A percentile compares a stretch with the other conserved stretches of the same genome.
Evolutionary conservation across 2,113 vertebrate genomes (phyloP).

Genomic region (Pogonocichla stellata): DNA sequence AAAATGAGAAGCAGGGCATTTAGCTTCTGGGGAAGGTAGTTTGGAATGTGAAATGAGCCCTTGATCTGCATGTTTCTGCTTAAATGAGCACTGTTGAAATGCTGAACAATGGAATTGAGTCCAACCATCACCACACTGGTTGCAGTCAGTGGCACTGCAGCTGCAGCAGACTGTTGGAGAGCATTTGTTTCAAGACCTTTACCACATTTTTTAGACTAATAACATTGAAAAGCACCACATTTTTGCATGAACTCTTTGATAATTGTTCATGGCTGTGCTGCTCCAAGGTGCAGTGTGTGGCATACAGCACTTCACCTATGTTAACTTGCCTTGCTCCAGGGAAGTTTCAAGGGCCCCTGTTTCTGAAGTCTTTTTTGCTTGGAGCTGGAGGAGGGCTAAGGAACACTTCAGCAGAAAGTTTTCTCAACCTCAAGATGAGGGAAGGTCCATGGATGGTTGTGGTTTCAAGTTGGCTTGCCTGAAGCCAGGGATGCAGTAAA

Average conservation of each 20-base stretch:
- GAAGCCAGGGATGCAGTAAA: not conserved
- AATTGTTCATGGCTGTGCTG: not conserved
- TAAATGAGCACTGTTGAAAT: not conserved
- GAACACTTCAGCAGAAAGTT: not conserved
- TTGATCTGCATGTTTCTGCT: not conserved
- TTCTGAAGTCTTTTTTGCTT: not conserved
- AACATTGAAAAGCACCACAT: not conserved
- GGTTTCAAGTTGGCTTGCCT: not conserved
- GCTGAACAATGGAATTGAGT: not conserved
- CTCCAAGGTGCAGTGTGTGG: not conserved
- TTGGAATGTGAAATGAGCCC: not conserved
- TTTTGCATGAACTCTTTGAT: not conserved
- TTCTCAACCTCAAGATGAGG: not conserved
- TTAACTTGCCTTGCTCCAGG: not conserved
- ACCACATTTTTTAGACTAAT: not conserved
- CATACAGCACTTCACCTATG: not conserved
- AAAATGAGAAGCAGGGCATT: not conserved
- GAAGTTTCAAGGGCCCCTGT: not conserved
- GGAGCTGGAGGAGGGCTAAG: not conserved
- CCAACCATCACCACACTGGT: not conserved
- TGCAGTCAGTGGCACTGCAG: not conserved
- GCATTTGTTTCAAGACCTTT: not conserved
- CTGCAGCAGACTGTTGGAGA: not conserved
- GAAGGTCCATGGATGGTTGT: not conserved
- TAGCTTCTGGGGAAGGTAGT: not conserved